These are phyloP conservation scores for Leucophenga varia DNA, from an alignment of 1,140 invertebrate species.

Conservation along the genomic window DNA sequence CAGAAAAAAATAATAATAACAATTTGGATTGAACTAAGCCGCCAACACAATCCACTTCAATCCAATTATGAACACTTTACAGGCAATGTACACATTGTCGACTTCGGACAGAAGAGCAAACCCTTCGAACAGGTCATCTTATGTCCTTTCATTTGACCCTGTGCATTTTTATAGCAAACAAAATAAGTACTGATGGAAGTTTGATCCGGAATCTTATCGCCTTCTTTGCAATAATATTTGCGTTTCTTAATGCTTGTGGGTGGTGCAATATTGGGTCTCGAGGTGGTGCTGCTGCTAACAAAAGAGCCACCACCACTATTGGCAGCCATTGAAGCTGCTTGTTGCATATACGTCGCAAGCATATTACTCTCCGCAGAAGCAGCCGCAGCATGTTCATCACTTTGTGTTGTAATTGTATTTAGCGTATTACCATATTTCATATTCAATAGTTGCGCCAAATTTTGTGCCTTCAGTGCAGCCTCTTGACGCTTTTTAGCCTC, in stretches of 20 bases:
- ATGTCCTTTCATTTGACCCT: slow-evolving; percentile 49
- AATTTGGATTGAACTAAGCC: too few relatives aligned
- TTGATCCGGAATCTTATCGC: slow-evolving; percentile 51
- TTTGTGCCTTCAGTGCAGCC: slow-evolving; percentile 42
- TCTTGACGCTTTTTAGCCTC: slow-evolving; percentile 44
- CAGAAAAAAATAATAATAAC: too few relatives aligned
- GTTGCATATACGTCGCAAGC: slow-evolving; percentile 33
- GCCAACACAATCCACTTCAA: too few relatives aligned
- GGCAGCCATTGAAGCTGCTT: slow-evolving; percentile 19
- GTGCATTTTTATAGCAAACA: slow-evolving; percentile 49
- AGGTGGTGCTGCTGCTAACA: neutral
- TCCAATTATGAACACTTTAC: slow-evolving; percentile 32
- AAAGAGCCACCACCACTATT: neutral
- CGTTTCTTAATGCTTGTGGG: slow-evolving; percentile 32
- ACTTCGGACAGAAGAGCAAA: slow-evolving; percentile 45
- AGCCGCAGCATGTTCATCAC: too few relatives aligned
- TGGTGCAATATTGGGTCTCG: neutral
- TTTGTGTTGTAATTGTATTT: too few relatives aligned
- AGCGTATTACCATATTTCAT: slow-evolving; percentile 29
- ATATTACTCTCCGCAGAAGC: slow-evolving; percentile 22
- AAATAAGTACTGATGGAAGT: slow-evolving; percentile 50
- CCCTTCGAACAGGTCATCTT: slow-evolving; percentile 52
- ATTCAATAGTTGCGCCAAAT: slow-evolving; percentile 37
- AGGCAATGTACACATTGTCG: slow-evolving; percentile 43
- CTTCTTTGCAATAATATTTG: slow-evolving; percentile 51